Evolutionary conservation across 2,113 vertebrate genomes (phyloP).

Genomic region (Stercorarius parasiticus): DNA sequence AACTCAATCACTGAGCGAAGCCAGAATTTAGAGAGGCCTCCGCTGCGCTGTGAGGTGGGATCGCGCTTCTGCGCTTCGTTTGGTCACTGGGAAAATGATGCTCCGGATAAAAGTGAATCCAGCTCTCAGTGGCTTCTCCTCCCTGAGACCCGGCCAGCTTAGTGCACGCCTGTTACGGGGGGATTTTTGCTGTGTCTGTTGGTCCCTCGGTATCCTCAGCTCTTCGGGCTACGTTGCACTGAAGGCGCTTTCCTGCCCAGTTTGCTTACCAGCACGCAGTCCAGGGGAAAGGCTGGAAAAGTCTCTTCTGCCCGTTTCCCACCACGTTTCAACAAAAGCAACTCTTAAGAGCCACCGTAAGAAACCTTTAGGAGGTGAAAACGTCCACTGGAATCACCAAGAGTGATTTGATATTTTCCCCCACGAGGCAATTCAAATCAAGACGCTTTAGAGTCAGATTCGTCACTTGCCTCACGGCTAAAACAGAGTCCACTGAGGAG

Average conservation of each 20-base stretch:
- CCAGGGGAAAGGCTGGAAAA: not conserved
- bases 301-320: not conserved
- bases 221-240: fast-evolving
- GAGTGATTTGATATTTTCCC: not conserved
- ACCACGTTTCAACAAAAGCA: not conserved
- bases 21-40: not conserved
- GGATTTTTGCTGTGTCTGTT: fast-evolving
- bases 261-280: not conserved
- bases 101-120: not conserved
- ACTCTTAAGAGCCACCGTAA: not conserved
- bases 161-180: fast-evolving
- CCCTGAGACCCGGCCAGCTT: not conserved
- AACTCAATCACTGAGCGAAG: not conserved
- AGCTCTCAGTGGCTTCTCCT: not conserved
- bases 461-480: not conserved
- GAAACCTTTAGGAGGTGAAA: not conserved
- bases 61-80: not conserved
- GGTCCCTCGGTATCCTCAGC: not conserved
- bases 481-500: not conserved
- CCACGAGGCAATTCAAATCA: not conserved
- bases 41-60: not conserved
- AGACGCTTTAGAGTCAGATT: not conserved
- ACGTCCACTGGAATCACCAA: not conserved
- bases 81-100: not conserved
- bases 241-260: not conserved